Conservation (phyloP, 2,113 vertebrate genomes). For the Arvicanthis niloticus region DNA sequence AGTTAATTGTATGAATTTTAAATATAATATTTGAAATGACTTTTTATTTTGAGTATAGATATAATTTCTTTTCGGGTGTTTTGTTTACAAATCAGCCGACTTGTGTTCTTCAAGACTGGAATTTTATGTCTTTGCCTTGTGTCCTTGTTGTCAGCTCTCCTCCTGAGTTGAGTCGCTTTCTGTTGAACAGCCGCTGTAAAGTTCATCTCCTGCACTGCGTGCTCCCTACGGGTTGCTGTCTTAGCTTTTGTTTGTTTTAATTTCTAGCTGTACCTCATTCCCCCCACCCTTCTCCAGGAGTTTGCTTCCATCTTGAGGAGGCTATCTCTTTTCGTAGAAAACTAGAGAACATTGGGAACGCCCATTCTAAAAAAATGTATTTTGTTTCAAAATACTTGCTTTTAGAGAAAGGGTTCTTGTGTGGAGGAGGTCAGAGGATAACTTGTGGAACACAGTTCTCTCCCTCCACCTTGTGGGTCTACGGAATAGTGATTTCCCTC, state of each 20-base stretch:
- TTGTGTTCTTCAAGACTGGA: not conserved
- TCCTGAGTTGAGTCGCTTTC: not conserved
- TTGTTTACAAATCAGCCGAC: not conserved
- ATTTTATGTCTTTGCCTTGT: not conserved
- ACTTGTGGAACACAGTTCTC: not conserved
- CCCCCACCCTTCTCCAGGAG: not conserved
- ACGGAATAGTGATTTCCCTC: not conserved
- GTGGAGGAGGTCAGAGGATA: not conserved
- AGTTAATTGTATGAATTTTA: slow-evolving; percentile 14
- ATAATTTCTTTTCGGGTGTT: slow-evolving; percentile 14
- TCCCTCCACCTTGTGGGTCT: not conserved
- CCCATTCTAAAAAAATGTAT: not conserved
- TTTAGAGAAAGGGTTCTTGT: not conserved
- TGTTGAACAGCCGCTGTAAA: not conserved
- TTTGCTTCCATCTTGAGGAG: not conserved
- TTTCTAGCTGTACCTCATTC: not conserved
- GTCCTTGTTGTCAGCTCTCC: not conserved
- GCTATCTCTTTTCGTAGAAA: not conserved
- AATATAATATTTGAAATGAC: slow-evolving; percentile 10
- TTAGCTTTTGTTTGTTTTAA: not conserved
- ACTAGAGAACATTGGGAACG: not conserved
- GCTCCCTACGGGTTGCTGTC: not conserved
- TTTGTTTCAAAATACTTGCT: not conserved
- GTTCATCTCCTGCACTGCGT: not conserved
- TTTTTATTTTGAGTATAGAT: not conserved